Conservation (phyloP, 2,888 invertebrate genomes). For the Acanthacorydalis orientalis region DNA sequence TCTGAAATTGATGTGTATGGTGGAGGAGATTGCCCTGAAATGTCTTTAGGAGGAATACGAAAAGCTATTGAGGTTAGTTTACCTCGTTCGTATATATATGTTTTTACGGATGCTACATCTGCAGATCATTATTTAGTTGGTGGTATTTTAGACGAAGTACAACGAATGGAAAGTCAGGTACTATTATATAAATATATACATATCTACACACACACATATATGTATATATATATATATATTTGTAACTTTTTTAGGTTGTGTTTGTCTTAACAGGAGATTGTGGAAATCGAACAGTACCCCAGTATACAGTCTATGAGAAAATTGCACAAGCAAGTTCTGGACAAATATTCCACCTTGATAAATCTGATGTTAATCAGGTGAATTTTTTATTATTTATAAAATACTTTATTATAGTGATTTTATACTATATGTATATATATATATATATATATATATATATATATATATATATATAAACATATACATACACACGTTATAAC, state of each 20-base stretch:
- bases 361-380: conserved; percentile 53
- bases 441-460: no score
- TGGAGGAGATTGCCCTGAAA: conserved; percentile 62
- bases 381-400: conserved; percentile 3
- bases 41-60: conserved; percentile 46
- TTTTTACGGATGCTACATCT: conserved; percentile 60
- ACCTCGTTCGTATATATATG: conserved; percentile 52
- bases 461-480: no score
- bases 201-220: neutral
- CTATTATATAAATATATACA: neutral
- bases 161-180: conserved; percentile 56
- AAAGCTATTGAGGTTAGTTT: conserved; percentile 44
- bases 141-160: conserved; percentile 46
- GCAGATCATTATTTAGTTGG: conserved; percentile 45
- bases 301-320: conserved; percentile 50
- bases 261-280: conserved; percentile 60
- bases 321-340: conserved; percentile 59
- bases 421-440: no score
- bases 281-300: conserved; percentile 39
- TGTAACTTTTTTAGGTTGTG: conserved; percentile 35
- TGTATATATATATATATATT: neutral
- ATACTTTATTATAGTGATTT: no score
- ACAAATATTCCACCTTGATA: conserved; percentile 53
- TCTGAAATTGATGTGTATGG: conserved; percentile 41
- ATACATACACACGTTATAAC: no score